phyloP scores from a whole-genome alignment of 2,113 vertebrate genomes.

The Ammospiza nelsoni region DNA sequence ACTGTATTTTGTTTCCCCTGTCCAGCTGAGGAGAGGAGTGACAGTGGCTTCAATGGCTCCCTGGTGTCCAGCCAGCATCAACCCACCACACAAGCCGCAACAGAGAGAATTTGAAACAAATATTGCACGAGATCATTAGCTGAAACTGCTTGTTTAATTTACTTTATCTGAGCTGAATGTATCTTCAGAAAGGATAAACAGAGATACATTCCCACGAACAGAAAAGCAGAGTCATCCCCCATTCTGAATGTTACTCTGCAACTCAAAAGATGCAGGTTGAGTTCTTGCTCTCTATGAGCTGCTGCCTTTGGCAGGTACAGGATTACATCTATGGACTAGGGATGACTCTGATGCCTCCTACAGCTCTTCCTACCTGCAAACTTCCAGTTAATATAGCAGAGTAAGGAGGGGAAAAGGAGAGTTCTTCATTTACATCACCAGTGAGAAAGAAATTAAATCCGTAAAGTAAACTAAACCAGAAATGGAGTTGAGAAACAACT shows the following conservation, averaged over 20 bases:
- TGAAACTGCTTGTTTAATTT: background rate
- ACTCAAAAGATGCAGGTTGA: background rate
- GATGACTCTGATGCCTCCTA: background rate
- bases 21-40: background rate
- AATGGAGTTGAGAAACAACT: background rate
- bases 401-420: background rate
- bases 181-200: background rate
- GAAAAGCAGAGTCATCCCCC: background rate
- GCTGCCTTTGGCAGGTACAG: background rate
- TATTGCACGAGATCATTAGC: background rate
- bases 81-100: background rate
- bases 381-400: background rate
- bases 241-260: background rate
- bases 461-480: background rate
- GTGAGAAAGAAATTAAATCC: background rate
- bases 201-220: background rate
- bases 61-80: background rate
- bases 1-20: background rate
- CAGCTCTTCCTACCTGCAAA: background rate
- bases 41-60: background rate
- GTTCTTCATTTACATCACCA: background rate
- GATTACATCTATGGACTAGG: accelerated
- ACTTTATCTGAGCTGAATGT: background rate
- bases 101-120: background rate
- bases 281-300: background rate